Evolutionary conservation across 1,140 invertebrate species (phyloP).

Genomic region (Drosophila orena): DNA sequence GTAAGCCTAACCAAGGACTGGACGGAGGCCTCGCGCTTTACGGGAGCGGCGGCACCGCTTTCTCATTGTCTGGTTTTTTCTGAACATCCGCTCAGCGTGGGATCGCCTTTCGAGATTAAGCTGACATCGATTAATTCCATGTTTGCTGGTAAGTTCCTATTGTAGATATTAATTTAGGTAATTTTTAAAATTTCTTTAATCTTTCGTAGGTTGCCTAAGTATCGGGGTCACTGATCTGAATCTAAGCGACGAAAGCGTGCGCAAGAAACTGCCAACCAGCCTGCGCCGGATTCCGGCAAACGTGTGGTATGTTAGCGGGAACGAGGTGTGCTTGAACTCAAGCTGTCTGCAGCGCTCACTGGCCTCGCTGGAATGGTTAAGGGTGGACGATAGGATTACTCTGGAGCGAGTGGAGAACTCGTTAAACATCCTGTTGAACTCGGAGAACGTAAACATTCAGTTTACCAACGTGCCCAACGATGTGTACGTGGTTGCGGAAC

Average conservation of each 20-base stretch:
- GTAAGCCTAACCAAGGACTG: constrained; percentile 80
- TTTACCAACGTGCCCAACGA: constrained; percentile 91
- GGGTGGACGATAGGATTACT: constrained; percentile 90
- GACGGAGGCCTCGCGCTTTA: constrained; percentile 77
- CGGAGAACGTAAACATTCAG: constrained; percentile 93
- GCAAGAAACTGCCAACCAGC: constrained; percentile 78
- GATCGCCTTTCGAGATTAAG: constrained; percentile 84
- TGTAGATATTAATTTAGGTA: background rate
- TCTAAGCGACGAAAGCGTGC: constrained; percentile 75
- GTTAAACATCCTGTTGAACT: constrained; percentile 90
- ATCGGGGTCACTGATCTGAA: constrained; percentile 84
- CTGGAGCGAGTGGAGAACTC: constrained; percentile 88
- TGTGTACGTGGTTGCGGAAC: constrained; percentile 85
- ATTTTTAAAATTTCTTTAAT: background rate
- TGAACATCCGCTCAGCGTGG: constrained; percentile 74
- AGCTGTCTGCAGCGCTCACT: constrained; percentile 88
- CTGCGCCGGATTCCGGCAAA: constrained; percentile 80
- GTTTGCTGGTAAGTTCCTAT: constrained; percentile 67
- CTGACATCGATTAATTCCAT: constrained; percentile 78
- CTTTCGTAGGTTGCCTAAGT: constrained; percentile 65
- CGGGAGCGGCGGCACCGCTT: constrained; percentile 64
- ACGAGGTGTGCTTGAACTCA: constrained; percentile 88
- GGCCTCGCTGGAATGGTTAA: constrained; percentile 92
- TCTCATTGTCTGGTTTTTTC: constrained; percentile 82
- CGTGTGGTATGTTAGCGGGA: constrained; percentile 86